A percentile compares a stretch with the other conserved stretches of the same genome.
Conservation (phyloP, 2,888 invertebrate genomes). For the Taphrorychus bicolor region DNA sequence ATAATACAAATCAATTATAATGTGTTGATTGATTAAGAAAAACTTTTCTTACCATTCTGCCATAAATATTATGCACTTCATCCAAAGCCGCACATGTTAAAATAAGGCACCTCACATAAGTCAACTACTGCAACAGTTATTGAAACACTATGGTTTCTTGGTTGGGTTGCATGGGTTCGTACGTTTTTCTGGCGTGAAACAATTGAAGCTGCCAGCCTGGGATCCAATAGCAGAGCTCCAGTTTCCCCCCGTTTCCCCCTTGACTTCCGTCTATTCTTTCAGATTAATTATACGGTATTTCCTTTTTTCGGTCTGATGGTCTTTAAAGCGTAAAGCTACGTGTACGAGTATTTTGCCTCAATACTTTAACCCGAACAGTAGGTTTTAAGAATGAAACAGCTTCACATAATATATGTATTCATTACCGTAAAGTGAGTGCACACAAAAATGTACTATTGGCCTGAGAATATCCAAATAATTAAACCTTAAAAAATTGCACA, state of each 20-base stretch:
- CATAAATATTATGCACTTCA: background rate
- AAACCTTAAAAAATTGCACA: constrained; percentile 15
- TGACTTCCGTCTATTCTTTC: constrained; percentile 53
- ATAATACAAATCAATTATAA: too few species aligned
- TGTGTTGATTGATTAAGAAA: too few species aligned
- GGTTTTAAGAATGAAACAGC: background rate
- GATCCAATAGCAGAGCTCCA: constrained; percentile 24
- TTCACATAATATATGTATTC: background rate
- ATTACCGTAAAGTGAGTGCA: background rate
- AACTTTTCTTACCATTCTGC: background rate
- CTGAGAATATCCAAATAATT: background rate
- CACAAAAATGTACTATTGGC: background rate
- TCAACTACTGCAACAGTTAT: too few species aligned
- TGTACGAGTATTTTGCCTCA: background rate
- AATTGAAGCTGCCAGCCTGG: background rate
- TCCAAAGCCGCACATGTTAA: background rate
- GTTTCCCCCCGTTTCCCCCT: constrained; percentile 43
- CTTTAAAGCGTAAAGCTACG: background rate
- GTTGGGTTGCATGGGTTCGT: background rate
- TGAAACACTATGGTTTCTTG: background rate
- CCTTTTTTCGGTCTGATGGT: constrained; percentile 48
- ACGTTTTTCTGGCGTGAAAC: background rate
- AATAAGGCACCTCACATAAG: too few species aligned
- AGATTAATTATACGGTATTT: constrained; percentile 54
- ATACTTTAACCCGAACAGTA: background rate